Base-by-base conservation (phyloP, 2,113 vertebrate species). In the Egretta garzetta region DNA sequence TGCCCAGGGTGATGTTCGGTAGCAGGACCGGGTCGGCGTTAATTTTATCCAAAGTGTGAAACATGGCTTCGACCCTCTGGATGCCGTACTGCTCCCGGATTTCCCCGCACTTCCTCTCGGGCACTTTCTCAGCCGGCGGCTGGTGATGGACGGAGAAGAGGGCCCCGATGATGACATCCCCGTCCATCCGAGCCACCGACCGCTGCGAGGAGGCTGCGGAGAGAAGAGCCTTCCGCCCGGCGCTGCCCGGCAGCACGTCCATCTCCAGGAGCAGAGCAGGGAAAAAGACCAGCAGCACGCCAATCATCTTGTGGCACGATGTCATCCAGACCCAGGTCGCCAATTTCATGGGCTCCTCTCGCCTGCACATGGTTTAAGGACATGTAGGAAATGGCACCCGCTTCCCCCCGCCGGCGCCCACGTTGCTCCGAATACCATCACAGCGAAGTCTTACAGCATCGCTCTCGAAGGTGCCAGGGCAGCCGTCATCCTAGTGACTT, bases 71-170 rank as follows among this genome's bases (percentile, higher is more conserved):
- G 58, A 99, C 99, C 85, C 99, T 98, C 91, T 99, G 99, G 96
- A 99, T 99, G 96, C 99, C 99, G 14, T 99, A 99, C 92, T 99
- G 99, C 97, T 99, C 99, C 55, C 99, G 98, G 94, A 99, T 99
- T 87, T 99, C 99, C 39, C 99, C 99, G 79, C 99, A 99, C 95
- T 99, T 99, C 80, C 99, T 98, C 90, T 99, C 99, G 0, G 99
- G 99, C 89, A 99, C 99, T 84, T 98, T 99, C 88, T 99, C 99
- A 2, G 99, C 99, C 0, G 99, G 99, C 4, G 99, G 99, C 96
- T 99, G 99, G 97, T 99, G 99, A 94, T 99, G 99, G 60, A 99
- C 99, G 2, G 99, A 99, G 97, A 99, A 99, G 80, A 99, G 99
- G 50, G 99, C 99, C 53, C 99, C 99, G 52, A 99, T 99, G 84